Evolutionary conservation across 2,888 invertebrate genomes (phyloP), one percentile per base, ranked within the genome.

Genomic region (Dryococelus australis): DNA sequence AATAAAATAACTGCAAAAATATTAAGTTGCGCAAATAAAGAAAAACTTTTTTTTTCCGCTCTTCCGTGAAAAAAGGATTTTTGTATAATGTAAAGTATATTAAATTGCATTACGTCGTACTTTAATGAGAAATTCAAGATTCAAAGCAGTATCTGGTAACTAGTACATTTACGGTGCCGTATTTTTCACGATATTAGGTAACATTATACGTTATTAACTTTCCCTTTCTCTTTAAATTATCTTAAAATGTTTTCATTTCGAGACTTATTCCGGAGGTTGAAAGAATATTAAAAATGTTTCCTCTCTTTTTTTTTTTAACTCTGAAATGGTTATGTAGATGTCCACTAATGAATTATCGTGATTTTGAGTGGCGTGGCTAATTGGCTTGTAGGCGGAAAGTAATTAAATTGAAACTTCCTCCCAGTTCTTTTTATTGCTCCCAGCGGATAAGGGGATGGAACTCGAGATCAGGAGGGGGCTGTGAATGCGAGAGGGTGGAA

Each of bases 311-410:
- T 24, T 65, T 20, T n/a, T 20, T n/a, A 16, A 0, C 65, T 8
- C 65, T 65, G n/a, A 20, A 65, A 65, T 65, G n/a, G 65, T 65
- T 65, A 65, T 65, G 65, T 65, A 65, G 65, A 65, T 65, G 65
- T 65, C 65, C 65, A 65, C 65, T 65, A 65, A 65, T 65, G 65
- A 65, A 65, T 65, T 65, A 65, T 65, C 65, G 65, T 65, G 65
- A 65, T 43, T 83, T 27, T 83, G 83, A 83, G 83, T 83, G 83
- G 83, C 83, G 43, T 83, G 35, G 24, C 35, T 83, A 83, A 83
- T 83, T 83, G 83, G 83, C 83, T 83, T 83, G 83, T 83, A 83
- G 83, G 35, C 83, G 83, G 83, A 35, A 83, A 28, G 83, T 28
- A 83, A 35, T 83, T 35, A 83, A 35, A 83, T 83, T 27, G 24